Percentiles rank a stretch among this genome's conserved stretches.
These are phyloP conservation scores for Valencia hispanica DNA, from an alignment of 2,797 vertebrate species.

Conservation along the genomic window DNA sequence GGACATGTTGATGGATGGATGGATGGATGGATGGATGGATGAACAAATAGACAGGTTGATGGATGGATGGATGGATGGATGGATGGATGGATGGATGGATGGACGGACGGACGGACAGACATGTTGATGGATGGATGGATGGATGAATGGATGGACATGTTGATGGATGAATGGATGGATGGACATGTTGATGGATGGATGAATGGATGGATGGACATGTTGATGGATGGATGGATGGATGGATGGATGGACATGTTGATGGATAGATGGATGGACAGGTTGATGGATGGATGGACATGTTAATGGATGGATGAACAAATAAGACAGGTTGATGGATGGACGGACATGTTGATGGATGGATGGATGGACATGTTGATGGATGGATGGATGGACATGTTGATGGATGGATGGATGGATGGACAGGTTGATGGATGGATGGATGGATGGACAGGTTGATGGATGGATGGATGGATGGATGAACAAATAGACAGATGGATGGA, in stretches of 20 bases:
- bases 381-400: too few relatives aligned
- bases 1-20: too few relatives aligned
- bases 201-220: not conserved
- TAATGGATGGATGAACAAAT: not conserved
- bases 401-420: not conserved
- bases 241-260: not conserved
- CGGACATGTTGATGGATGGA: too few relatives aligned
- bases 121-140: not conserved
- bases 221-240: not conserved
- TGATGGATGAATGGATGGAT: not conserved
- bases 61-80: too few relatives aligned
- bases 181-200: not conserved
- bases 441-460: not conserved
- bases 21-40: too few relatives aligned
- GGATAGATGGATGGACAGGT: not conserved
- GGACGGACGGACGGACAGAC: too few relatives aligned
- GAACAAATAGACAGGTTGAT: too few relatives aligned
- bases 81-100: too few relatives aligned
- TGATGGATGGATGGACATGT: not conserved
- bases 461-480: not conserved
- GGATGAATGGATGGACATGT: not conserved
- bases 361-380: too few relatives aligned
- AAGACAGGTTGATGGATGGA: too few relatives aligned
- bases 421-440: not conserved
- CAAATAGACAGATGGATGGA: not conserved